Evolutionary conservation across 2,888 invertebrate genomes (phyloP), one percentile per base, ranked within the genome.

Genomic region (Amblyjoppa fuscipennis): DNA sequence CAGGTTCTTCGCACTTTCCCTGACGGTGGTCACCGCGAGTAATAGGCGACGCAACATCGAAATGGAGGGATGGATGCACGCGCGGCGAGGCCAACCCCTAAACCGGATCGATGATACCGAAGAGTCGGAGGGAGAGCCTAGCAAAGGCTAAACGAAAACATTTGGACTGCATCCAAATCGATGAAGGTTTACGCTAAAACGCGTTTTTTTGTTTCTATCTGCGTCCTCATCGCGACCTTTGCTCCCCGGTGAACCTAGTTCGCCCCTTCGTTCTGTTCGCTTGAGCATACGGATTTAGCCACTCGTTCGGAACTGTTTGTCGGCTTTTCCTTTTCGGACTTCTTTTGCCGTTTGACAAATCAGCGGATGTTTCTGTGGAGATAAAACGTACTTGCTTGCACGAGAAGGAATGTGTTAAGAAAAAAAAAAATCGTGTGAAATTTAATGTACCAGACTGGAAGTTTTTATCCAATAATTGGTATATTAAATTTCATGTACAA

Each of bases 61-160:
- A 61, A 3, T 16, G 13, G 28, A 28, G 61, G 16, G 61, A 61
- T 61, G 59, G 28, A 28, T 61, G 28, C 61, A 61, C 61, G 61
- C 61, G 28, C 61, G 28, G 31, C 61, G 61, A 64, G 64, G 64
- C 64, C 64, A 64, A 41, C 56, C 56, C 71, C 66, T 61, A 45
- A 51, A 66, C 20, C 38, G 56, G 83, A 83, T 83, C 83, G 83
- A 83, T 78, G 68, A 68, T 56, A 59, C 13, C 31, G 64, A 34
- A 34, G 34, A 64, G 64, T 11, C 34, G 16, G 31, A 16, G 64
- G 31, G 31, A 64, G 31, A 31, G 5, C 34, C 34, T 16, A 5
- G 16, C 34, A 34, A 64, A 64, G 31, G 64, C 64, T 31, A 34
- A 64, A 34, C 64, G 34, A 64, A 64, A 64, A 56, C 49, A 61